Percentiles rank a stretch among this genome's conserved stretches.
phyloP scores from a whole-genome alignment of 2,797 vertebrate genomes.

The Eptatretus atami region DNA sequence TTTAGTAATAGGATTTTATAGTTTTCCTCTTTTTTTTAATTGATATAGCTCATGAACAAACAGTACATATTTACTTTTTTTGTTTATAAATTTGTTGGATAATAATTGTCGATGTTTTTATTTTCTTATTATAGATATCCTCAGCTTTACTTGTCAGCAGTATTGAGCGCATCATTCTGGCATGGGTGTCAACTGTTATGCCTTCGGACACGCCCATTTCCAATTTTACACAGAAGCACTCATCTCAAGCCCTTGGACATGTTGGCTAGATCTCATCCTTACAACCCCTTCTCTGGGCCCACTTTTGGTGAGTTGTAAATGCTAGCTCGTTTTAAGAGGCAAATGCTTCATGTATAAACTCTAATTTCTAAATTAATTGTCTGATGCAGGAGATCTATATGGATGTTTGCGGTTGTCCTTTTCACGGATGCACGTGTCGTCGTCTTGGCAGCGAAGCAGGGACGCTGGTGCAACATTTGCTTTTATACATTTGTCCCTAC shows the following conservation, averaged over 20 bases:
- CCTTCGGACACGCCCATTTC: slow-evolving; percentile 94
- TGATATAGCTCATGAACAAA: too few relatives aligned
- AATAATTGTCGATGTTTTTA: not conserved
- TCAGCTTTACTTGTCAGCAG: slow-evolving; percentile 77
- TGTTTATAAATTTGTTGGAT: too few relatives aligned
- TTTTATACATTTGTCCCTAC: slow-evolving; percentile 93
- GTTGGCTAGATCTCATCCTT: slow-evolving; percentile 88
- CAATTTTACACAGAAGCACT: slow-evolving; percentile 95
- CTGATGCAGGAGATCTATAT: slow-evolving; percentile 47
- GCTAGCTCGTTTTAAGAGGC: not conserved
- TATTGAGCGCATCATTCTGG: slow-evolving; percentile 83
- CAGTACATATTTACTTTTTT: too few relatives aligned
- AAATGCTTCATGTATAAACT: not conserved
- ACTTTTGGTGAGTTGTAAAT: slow-evolving; percentile 29
- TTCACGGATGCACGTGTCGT: slow-evolving; percentile 64
- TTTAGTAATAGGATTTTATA: too few relatives aligned
- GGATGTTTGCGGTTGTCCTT: slow-evolving; percentile 72
- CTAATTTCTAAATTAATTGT: slow-evolving; percentile 9
- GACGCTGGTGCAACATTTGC: slow-evolving; percentile 75
- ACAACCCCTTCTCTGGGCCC: slow-evolving; percentile 95
- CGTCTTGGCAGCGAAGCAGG: slow-evolving; percentile 52
- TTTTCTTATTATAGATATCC: slow-evolving; percentile 31
- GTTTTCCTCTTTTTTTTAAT: too few relatives aligned
- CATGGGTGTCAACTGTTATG: slow-evolving; percentile 99
- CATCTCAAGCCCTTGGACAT: slow-evolving; percentile 80